A percentile compares a stretch with the other conserved stretches of the same genome.
Evolutionary conservation across 2,797 vertebrate species (phyloP).

Genomic region (Glyptemys insculpta): DNA sequence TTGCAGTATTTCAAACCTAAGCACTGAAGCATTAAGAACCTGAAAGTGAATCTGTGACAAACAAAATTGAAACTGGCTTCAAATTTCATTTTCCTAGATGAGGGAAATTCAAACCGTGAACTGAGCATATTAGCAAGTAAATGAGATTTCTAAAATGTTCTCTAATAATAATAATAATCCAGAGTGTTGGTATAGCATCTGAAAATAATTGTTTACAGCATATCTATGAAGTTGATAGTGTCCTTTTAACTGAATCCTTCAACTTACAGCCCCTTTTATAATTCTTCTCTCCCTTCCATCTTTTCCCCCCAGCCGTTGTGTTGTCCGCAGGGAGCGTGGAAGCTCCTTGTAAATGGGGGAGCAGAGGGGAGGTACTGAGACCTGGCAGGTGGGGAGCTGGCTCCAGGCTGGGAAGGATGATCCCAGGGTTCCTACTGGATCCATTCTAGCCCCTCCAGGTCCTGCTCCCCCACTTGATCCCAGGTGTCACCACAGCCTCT

Average conservation of each 20-base stretch:
- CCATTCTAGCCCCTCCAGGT: neutral
- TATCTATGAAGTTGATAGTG: neutral
- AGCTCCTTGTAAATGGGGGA: no score
- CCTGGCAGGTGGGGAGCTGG: neutral
- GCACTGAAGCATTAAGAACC: neutral
- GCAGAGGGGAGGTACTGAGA: neutral
- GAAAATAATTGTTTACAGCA: neutral
- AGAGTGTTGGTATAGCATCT: neutral
- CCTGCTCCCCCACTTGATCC: no score
- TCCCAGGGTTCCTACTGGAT: neutral
- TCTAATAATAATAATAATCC: neutral
- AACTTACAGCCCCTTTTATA: neutral
- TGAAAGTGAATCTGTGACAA: neutral
- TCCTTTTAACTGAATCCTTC: neutral
- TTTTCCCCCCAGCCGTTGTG: neutral
- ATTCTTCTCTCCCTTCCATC: neutral
- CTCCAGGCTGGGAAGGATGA: neutral
- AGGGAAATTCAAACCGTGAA: neutral
- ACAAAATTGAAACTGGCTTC: neutral
- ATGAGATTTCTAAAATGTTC: neutral
- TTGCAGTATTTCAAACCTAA: neutral
- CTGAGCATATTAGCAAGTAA: neutral
- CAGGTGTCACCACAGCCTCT: no score
- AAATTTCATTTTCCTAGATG: neutral
- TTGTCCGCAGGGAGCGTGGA: neutral